Percentiles rank a stretch among this genome's conserved stretches.
Conservation (phyloP, 2,797 vertebrate genomes). For the Enteromius afrohamiltoni region DNA sequence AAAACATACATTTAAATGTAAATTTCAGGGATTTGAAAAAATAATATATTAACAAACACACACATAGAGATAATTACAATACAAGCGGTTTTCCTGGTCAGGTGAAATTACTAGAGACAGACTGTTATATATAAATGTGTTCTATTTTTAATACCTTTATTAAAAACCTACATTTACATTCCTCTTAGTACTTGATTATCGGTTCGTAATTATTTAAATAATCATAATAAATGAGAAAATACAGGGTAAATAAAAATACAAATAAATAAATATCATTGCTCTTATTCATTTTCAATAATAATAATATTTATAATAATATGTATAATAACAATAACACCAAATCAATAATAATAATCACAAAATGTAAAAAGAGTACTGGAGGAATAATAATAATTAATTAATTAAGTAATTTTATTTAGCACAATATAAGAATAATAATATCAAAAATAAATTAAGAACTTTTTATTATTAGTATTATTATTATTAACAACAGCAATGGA, state of each 20-base stretch:
- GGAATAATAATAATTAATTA: not conserved
- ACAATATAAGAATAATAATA: not conserved
- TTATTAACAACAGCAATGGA: not conserved
- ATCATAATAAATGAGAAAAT: not conserved
- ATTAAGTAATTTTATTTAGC: no score
- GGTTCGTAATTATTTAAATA: not conserved
- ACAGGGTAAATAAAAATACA: not conserved
- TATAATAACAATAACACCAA: no score
- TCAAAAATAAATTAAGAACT: not conserved
- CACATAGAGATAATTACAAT: not conserved
- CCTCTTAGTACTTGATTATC: not conserved
- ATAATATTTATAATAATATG: not conserved
- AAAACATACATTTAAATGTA: not conserved
- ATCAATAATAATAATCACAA: no score
- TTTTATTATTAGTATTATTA: not conserved
- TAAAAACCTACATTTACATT: not conserved
- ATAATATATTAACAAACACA: not conserved
- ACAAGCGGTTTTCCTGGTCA: not conserved
- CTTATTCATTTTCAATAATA: not conserved
- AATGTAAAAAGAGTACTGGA: not conserved
- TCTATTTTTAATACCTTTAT: not conserved
- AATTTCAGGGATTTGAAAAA: not conserved
- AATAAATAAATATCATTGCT: not conserved
- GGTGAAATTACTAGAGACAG: not conserved
- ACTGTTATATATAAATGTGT: not conserved